Evolutionary conservation across 2,113 vertebrate genomes (phyloP).

Genomic region (Smithornis capensis): DNA sequence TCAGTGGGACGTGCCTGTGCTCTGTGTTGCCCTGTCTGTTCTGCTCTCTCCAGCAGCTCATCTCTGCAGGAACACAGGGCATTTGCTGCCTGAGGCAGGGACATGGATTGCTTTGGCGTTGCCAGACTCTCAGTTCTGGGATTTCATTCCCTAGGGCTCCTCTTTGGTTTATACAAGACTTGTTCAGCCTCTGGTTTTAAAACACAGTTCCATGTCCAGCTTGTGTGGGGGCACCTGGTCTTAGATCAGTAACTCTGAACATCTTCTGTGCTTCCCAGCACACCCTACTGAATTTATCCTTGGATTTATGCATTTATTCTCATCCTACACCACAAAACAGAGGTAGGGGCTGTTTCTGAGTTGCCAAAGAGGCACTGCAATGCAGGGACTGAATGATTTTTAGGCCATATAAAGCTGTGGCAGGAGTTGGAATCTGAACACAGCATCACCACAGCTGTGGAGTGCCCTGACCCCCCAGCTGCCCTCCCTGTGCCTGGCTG

Average conservation of each 20-base stretch:
- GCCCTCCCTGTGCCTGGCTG: no score
- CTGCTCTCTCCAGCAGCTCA: neutral
- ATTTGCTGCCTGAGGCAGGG: neutral
- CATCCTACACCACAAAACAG: fast-evolving
- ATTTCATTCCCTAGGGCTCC: neutral
- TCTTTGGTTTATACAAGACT: neutral
- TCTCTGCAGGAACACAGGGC: neutral
- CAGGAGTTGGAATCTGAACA: neutral
- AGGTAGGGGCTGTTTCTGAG: neutral
- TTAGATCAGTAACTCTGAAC: neutral
- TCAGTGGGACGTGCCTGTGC: fast-evolving
- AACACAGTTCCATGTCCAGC: neutral
- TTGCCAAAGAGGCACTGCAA: neutral
- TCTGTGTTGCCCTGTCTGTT: fast-evolving
- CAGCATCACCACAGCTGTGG: neutral
- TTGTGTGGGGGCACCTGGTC: neutral
- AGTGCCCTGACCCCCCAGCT: neutral
- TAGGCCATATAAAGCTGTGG: neutral
- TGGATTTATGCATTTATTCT: neutral
- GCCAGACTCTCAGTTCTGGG: neutral
- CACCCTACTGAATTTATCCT: neutral
- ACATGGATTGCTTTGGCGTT: fast-evolving
- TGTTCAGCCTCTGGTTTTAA: neutral
- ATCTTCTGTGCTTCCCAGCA: neutral
- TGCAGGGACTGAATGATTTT: neutral